Base-by-base conservation (phyloP, 92 coral and sea anemone genomes). In the Plumapathes pennacea region DNA sequence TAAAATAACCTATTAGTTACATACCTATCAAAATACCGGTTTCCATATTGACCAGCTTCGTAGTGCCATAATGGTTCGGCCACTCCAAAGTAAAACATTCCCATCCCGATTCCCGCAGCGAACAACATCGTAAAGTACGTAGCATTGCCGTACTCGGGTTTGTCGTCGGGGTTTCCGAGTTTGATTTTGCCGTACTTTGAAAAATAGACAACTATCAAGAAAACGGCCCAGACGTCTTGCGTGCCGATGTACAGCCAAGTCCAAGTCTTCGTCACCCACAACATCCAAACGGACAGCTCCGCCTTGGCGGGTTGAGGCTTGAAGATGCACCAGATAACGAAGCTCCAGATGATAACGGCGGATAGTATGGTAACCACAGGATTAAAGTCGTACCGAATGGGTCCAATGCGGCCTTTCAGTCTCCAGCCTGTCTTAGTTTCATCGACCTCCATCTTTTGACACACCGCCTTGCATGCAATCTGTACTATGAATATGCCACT, bases 91-190 rank as follows among this genome's bases (percentile, higher is more conserved):
- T 72, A 84, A 40, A 84, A 84, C 67, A 84, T 46, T 4, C 95
- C 95, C 17, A 81, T 78, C 28, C 89, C 95, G 11, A 86, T 78
- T 0, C 95, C 95, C 5, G 89, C 94, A 11, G 88, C 88, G 39
- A 85, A 85, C 71, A 86, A 53, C 95, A 86, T 86, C 10, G 95
- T 82, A 58, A 86, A 86, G 60, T 86, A 86, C 10, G 89, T 67
- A 3, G 77, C 85, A 29, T 86, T 89, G 27, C 76, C 64, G 45
- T 62, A 86, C 28, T 86, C 89, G 10, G 89, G 95, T 71, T 82
- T 77, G 10, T 86, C 95, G 42, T 82, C 82, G 22, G 83, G 80
- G 33, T 71, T 71, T 25, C 95, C 95, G 14, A 86, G 85, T 60
- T 86, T 86, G 45, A 76, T 59, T 39, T 82, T 68, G 54, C 71